phyloP scores from a whole-genome alignment of 1,140 invertebrate species.

The Drosophila melanica region DNA sequence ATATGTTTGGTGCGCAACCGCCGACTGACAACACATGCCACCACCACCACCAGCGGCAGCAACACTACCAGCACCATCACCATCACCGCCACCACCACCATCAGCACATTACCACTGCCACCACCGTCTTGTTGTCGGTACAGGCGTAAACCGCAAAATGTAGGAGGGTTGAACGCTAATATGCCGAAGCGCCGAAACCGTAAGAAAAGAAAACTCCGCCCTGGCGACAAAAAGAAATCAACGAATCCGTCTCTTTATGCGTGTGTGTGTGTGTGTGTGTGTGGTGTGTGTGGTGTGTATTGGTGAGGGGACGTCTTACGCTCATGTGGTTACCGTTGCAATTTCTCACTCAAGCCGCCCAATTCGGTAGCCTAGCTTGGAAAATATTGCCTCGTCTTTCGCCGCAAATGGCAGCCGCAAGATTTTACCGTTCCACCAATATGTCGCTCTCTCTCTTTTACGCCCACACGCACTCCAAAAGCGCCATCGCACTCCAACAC shows the following conservation, averaged over 20 bases:
- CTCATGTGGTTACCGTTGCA: conserved; percentile 47
- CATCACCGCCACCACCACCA: conserved; percentile 7
- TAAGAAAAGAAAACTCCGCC: conserved; percentile 53
- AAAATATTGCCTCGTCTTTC: conserved; percentile 67
- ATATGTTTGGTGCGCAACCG: conserved; percentile 68
- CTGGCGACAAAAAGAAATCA: conserved; percentile 35
- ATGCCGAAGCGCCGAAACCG: conserved; percentile 14
- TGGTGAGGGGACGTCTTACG: conserved; percentile 33
- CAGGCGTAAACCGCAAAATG: conserved; percentile 66
- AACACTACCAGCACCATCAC: conserved; percentile 34
- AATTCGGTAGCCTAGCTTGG: conserved; percentile 20
- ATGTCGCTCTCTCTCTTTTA: conserved; percentile 21
- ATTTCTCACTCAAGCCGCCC: conserved; percentile 55
- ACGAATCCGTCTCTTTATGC: conserved; percentile 41
- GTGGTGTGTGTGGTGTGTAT: conserved; percentile 35
- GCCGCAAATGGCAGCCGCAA: conserved; percentile 83
- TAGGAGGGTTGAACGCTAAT: conserved; percentile 66
- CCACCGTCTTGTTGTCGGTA: conserved; percentile 30
- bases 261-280: conserved; percentile 11
- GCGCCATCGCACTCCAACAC: not conserved
- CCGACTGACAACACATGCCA: conserved; percentile 52
- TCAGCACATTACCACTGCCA: conserved; percentile 13
- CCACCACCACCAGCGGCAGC: conserved; percentile 42
- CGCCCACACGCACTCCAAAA: not conserved
- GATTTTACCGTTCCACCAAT: conserved; percentile 56